Percentiles rank a stretch among this genome's conserved stretches.
These are phyloP conservation scores for Avahi laniger DNA, from an alignment of 2,797 vertebrate species.

Conservation along the genomic window DNA sequence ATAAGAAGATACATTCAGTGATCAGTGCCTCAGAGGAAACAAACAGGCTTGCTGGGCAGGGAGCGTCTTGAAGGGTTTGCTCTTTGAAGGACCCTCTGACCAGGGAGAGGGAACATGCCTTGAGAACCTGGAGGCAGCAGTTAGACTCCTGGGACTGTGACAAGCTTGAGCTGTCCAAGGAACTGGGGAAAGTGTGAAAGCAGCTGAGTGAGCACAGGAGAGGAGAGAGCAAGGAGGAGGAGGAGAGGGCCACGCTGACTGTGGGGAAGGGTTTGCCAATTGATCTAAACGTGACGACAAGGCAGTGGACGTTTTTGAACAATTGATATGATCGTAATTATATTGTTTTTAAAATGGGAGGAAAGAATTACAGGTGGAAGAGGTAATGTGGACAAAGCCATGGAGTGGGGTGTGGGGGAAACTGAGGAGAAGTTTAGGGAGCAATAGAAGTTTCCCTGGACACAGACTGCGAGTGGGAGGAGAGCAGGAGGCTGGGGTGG, in stretches of 20 bases:
- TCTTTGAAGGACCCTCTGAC: not conserved
- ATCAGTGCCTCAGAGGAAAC: not conserved
- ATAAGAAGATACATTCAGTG: not conserved
- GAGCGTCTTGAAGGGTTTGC: not conserved
- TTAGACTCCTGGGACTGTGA: not conserved
- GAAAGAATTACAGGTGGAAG: not conserved
- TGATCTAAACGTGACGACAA: not conserved
- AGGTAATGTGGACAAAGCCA: not conserved
- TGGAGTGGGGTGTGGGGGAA: not conserved
- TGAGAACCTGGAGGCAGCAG: not conserved
- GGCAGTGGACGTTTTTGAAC: not conserved
- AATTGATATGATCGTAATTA: not conserved
- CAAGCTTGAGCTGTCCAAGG: not conserved
- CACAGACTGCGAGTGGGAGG: not conserved
- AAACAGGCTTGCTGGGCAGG: no score
- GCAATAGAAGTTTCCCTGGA: not conserved
- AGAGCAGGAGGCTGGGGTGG: not conserved
- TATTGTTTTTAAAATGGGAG: not conserved
- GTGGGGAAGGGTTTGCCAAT: not conserved
- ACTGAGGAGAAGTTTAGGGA: not conserved
- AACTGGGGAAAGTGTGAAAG: not conserved
- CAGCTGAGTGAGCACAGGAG: not conserved
- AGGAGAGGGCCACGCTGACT: fast-evolving
- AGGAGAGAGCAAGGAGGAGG: not conserved
- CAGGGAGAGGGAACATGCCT: not conserved